Conservation (phyloP, 1,140 invertebrate species). For the Radopholus similis region DNA sequence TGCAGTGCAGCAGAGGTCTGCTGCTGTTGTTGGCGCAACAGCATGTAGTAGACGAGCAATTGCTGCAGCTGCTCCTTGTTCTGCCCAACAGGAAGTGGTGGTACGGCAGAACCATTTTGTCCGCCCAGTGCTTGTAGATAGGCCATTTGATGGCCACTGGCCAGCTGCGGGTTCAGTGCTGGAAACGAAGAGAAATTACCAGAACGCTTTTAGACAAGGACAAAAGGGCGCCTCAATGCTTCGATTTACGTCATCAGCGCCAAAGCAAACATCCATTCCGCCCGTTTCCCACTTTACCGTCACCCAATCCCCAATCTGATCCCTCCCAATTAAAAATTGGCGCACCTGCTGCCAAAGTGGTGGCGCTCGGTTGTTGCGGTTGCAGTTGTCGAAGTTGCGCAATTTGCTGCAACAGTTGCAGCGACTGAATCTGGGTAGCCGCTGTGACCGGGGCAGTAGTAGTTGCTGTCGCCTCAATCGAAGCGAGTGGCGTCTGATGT, state of each 20-base stretch:
- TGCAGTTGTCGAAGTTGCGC: not conserved
- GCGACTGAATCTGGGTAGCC: not conserved
- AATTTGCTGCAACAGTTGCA: not conserved
- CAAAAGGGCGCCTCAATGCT: too few species aligned
- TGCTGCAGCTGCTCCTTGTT: not conserved
- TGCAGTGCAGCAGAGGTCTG: too few species aligned
- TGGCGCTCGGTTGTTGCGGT: not conserved
- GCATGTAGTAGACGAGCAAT: not conserved
- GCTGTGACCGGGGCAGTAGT: not conserved
- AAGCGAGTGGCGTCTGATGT: not conserved
- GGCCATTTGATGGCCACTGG: not conserved
- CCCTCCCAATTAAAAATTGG: too few species aligned
- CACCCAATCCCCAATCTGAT: not conserved
- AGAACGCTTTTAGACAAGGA: not conserved
- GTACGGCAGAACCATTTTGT: not conserved
- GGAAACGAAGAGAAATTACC: not conserved
- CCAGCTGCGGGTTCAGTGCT: not conserved
- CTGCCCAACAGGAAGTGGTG: not conserved
- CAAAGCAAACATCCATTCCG: too few species aligned
- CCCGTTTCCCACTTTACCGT: too few species aligned
- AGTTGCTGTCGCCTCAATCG: not conserved
- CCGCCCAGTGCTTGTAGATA: not conserved
- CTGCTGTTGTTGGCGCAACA: not conserved
- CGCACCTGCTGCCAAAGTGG: not conserved
- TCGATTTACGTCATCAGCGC: too few species aligned